A percentile compares a stretch with the other conserved stretches of the same genome.
phyloP scores from a whole-genome alignment of 2,797 vertebrate genomes.

The Cyprinodon diabolis region DNA sequence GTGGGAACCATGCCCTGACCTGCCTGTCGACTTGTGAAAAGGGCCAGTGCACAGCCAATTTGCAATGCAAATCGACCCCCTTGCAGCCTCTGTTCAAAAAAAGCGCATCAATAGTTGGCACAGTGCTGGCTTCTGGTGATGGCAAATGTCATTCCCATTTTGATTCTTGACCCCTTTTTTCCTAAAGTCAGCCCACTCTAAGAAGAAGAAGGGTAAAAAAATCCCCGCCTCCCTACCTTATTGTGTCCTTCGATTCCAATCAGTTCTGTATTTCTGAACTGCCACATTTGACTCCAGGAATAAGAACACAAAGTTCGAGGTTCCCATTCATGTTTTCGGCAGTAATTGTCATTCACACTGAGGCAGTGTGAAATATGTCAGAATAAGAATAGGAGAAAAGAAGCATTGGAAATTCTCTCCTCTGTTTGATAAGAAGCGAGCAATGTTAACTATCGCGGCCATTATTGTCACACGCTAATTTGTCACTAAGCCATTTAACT shows the following conservation, averaged over 20 bases:
- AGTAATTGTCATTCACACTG: conserved; percentile 69
- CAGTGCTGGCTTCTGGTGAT: conserved; percentile 64
- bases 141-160: conserved; percentile 81
- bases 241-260: conserved; percentile 49
- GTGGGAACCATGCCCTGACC: conserved; percentile 74
- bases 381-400: conserved; percentile 71
- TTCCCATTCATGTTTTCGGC: conserved; percentile 52
- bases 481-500: conserved; percentile 76
- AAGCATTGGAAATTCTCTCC: conserved; percentile 54
- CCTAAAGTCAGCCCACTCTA: conserved; percentile 18
- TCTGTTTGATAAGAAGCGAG: conserved; percentile 62
- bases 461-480: conserved; percentile 76
- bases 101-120: conserved; percentile 65
- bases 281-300: conserved; percentile 46
- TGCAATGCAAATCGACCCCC: conserved; percentile 73
- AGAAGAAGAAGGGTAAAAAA: conserved; percentile 2
- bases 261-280: conserved; percentile 34
- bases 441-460: conserved; percentile 71
- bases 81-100: conserved; percentile 56
- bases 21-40: conserved; percentile 71
- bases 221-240: conserved; percentile 19
- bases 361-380: conserved; percentile 65
- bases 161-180: conserved; percentile 74
- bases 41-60: conserved; percentile 64
- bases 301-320: conserved; percentile 65